Percentiles rank a stretch among this genome's conserved stretches.
Evolutionary conservation across 2,888 invertebrate genomes (phyloP).

Genomic region (Melanchra persicariae): DNA sequence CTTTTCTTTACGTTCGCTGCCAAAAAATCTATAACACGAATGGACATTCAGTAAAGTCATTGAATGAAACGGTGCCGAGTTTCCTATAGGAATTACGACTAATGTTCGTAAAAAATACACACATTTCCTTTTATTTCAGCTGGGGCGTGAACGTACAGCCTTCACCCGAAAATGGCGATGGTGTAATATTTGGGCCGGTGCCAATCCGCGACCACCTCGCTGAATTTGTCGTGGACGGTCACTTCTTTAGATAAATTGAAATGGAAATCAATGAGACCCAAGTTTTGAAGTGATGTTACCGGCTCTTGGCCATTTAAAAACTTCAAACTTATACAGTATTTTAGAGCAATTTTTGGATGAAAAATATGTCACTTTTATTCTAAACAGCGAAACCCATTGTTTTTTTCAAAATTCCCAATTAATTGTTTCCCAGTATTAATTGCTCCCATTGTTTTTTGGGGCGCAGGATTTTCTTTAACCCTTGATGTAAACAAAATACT

Average conservation of each 20-base stretch:
- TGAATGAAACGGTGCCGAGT: conserved; percentile 57
- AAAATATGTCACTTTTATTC: neutral
- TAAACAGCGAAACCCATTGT: neutral
- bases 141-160: conserved; percentile 51
- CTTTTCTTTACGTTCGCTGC: conserved; percentile 25
- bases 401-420: too few relatives aligned
- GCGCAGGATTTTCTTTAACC: neutral
- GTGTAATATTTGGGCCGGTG: conserved; percentile 58
- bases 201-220: conserved; percentile 38
- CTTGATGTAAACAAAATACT: conserved; percentile 2
- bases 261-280: conserved; percentile 19
- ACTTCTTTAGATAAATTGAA: conserved; percentile 37
- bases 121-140: conserved; percentile 57
- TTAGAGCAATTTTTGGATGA: neutral
- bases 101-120: conserved; percentile 55
- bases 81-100: conserved; percentile 48
- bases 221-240: conserved; percentile 27
- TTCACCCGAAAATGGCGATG: conserved; percentile 55
- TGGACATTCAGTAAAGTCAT: conserved; percentile 41
- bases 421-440: too few relatives aligned
- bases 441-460: neutral
- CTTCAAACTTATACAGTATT: neutral
- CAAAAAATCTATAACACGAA: conserved; percentile 55
- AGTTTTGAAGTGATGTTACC: neutral
- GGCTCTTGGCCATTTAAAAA: neutral